Conservation (phyloP, 2,888 invertebrate genomes). For the Apocheima hispidaria region DNA sequence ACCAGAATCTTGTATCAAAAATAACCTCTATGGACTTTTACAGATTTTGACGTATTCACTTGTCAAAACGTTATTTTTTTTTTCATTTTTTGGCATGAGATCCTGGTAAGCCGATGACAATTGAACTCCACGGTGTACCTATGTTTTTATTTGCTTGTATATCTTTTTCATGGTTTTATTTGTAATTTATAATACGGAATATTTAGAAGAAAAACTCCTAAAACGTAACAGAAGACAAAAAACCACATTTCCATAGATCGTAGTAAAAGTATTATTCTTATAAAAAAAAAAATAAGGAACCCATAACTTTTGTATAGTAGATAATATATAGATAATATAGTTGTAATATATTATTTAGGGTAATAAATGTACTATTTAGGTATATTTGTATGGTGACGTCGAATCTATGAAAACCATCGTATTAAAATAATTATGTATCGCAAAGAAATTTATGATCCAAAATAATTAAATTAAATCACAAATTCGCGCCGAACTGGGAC, state of each 20-base stretch:
- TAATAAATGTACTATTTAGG: slow-evolving; percentile 14
- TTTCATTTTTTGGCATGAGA: too few species aligned
- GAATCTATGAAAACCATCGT: slow-evolving; percentile 59
- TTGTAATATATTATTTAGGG: slow-evolving; percentile 12
- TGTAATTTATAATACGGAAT: neutral
- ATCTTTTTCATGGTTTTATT: too few species aligned
- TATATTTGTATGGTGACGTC: slow-evolving; percentile 52
- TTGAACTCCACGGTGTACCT: too few species aligned
- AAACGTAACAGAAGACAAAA: slow-evolving; percentile 28
- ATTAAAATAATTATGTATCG: neutral
- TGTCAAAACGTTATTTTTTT: too few species aligned
- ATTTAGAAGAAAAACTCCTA: neutral
- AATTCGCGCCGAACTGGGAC: too few species aligned
- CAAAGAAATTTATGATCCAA: slow-evolving; percentile 1
- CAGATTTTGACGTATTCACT: too few species aligned
- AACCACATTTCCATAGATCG: slow-evolving; percentile 55
- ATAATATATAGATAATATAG: slow-evolving; percentile 19
- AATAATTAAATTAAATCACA: neutral
- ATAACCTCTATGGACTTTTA: too few species aligned
- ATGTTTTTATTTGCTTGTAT: too few species aligned
- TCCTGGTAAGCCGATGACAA: too few species aligned
- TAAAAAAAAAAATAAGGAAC: slow-evolving; percentile 42
- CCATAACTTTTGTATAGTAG: slow-evolving; percentile 47
- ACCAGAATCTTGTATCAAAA: too few species aligned
- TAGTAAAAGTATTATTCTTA: slow-evolving; percentile 36